phyloP scores from a whole-genome alignment of 2,888 invertebrate genomes.

The Dysmachus trigonus region DNA sequence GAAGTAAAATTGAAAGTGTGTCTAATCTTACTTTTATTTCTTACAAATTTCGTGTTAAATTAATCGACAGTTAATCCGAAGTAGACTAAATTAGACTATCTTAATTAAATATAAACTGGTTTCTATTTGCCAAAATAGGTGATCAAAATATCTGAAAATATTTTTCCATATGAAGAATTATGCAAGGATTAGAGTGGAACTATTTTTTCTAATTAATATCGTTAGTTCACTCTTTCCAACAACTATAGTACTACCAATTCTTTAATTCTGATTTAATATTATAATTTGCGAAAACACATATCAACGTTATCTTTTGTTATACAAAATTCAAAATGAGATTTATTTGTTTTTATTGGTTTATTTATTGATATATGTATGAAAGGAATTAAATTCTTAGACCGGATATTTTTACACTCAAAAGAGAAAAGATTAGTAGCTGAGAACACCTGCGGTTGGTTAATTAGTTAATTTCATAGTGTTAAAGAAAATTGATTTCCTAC shows the following conservation, averaged over 20 bases:
- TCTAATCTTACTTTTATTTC: neutral
- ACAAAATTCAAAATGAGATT: too few species aligned
- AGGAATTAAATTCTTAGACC: neutral
- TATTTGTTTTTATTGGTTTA: too few species aligned
- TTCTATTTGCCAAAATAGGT: neutral
- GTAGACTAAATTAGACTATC: neutral
- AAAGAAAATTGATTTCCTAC: neutral
- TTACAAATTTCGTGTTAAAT: neutral
- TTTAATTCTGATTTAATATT: too few species aligned
- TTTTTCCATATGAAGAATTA: too few species aligned
- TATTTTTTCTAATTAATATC: neutral
- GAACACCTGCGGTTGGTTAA: neutral
- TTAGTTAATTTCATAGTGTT: neutral
- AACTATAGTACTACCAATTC: too few species aligned
- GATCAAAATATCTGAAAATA: neutral
- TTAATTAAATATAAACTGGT: neutral
- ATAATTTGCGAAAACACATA: too few species aligned
- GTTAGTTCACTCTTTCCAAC: too few species aligned
- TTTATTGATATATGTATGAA: too few species aligned
- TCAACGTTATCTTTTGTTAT: too few species aligned
- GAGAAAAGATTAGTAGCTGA: neutral
- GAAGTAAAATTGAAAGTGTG: too few species aligned
- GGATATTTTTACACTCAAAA: neutral
- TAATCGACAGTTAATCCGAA: neutral
- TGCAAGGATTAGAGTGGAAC: too few species aligned